These are phyloP conservation scores for Haliclona indistincta DNA, from an alignment of 37 sponge, comb jelly and placozoan genomes.

Conservation along the genomic window DNA sequence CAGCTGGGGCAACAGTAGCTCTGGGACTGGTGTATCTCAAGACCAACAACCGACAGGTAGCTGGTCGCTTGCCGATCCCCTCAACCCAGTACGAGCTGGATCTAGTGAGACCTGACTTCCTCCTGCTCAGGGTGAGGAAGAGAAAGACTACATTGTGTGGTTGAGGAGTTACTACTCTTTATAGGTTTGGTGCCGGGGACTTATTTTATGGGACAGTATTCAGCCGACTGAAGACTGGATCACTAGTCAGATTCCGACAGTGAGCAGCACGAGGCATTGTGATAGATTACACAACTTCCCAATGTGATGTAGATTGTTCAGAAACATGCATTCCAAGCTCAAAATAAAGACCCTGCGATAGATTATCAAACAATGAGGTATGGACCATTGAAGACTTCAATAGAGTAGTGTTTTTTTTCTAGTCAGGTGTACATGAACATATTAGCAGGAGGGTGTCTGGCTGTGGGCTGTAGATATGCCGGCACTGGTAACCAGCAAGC, in stretches of 20 bases:
- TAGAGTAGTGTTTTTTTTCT: neutral
- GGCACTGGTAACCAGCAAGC: conserved; percentile 75
- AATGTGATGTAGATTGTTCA: conserved; percentile 20
- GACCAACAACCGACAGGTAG: conserved; percentile 62
- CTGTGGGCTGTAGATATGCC: conserved; percentile 82
- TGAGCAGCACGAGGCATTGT: conserved; percentile 3
- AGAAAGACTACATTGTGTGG: neutral
- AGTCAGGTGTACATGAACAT: conserved; percentile 64
- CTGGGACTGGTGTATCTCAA: conserved; percentile 89
- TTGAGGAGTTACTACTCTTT: neutral
- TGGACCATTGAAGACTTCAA: conserved; percentile 11
- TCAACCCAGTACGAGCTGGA: conserved; percentile 62
- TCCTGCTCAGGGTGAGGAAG: conserved; percentile 64
- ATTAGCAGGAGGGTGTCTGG: conserved; percentile 79
- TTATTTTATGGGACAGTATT: conserved; percentile 87
- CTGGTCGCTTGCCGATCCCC: conserved; percentile 49
- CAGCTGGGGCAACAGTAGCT: conserved; percentile 86
- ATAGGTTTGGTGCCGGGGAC: conserved; percentile 54
- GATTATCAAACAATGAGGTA: conserved; percentile 56
- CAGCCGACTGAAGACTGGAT: conserved; percentile 83
- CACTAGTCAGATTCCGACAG: conserved; percentile 61
- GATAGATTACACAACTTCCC: conserved; percentile 38
- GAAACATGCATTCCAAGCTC: conserved; percentile 24
- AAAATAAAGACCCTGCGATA: neutral
- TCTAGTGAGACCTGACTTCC: conserved; percentile 78